Conservation (phyloP, 2,888 invertebrate genomes). For the Epinotia brunnichana region DNA sequence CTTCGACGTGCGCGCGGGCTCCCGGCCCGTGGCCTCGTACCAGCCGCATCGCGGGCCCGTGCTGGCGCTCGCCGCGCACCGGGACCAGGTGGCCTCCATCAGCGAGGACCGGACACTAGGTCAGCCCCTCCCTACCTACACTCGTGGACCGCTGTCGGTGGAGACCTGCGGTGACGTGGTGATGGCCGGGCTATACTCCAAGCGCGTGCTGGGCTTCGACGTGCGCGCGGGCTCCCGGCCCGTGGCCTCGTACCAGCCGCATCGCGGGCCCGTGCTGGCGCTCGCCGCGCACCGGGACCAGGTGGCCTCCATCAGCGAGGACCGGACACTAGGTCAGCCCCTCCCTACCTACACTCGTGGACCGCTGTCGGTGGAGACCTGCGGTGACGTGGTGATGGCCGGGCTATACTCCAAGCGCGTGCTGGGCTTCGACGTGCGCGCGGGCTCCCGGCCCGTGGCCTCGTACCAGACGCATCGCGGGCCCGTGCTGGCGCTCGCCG, state of each 20-base stretch:
- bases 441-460: conserved; percentile 57
- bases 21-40: conserved; percentile 69
- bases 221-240: conserved; percentile 48
- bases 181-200: no score
- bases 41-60: conserved; percentile 82
- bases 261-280: conserved; percentile 75
- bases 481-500: conserved; percentile 61
- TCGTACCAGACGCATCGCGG: conserved; percentile 80
- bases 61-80: not conserved
- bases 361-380: no score
- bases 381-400: no score
- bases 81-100: not conserved
- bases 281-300: not conserved
- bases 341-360: no score
- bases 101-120: conserved; percentile 11
- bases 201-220: no score
- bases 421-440: no score
- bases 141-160: no score
- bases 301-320: conserved; percentile 6
- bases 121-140: no score
- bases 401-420: no score
- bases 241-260: conserved; percentile 75
- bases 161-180: no score
- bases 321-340: conserved; percentile 10
- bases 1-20: no score